A percentile compares a stretch with the other conserved stretches of the same genome.
Evolutionary conservation across 2,113 vertebrate genomes (phyloP).

Genomic region (Pipa parva): DNA sequence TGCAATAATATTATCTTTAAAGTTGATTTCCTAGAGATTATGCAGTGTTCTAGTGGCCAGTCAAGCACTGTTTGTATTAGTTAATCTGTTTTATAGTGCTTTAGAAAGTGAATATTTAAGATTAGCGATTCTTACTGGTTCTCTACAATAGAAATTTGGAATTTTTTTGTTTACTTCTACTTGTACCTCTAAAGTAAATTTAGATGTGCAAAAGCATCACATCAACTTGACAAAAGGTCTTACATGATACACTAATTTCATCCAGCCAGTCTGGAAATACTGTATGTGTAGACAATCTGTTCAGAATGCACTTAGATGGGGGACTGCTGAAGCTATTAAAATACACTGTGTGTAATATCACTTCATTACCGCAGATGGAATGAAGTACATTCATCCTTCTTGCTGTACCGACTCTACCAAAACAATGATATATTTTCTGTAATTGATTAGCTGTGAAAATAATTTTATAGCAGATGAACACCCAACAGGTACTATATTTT

Average conservation of each 20-base stretch:
- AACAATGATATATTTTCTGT: background rate
- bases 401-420: slow-evolving; percentile 16
- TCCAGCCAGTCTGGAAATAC: background rate
- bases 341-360: slow-evolving; percentile 3
- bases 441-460: slow-evolving; percentile 29
- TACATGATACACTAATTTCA: slow-evolving; percentile 16
- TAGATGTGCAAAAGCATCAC: too few species aligned
- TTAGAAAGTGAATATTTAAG: too few species aligned
- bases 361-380: slow-evolving; percentile 32
- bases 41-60: too few species aligned
- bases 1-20: too few species aligned
- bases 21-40: too few species aligned
- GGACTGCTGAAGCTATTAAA: slow-evolving; percentile 29
- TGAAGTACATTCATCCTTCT: background rate
- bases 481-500: background rate
- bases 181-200: too few species aligned
- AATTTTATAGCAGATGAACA: slow-evolving; percentile 3
- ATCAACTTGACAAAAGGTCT: background rate
- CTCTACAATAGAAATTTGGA: too few species aligned
- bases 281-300: background rate
- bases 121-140: too few species aligned
- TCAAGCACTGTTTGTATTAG: too few species aligned
- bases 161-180: too few species aligned
- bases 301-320: slow-evolving; percentile 11
- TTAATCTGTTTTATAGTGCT: too few species aligned